A percentile compares a stretch with the other conserved stretches of the same genome.
Evolutionary conservation across 2,113 vertebrate species (phyloP).

Genomic region (Ahaetulla prasina): DNA sequence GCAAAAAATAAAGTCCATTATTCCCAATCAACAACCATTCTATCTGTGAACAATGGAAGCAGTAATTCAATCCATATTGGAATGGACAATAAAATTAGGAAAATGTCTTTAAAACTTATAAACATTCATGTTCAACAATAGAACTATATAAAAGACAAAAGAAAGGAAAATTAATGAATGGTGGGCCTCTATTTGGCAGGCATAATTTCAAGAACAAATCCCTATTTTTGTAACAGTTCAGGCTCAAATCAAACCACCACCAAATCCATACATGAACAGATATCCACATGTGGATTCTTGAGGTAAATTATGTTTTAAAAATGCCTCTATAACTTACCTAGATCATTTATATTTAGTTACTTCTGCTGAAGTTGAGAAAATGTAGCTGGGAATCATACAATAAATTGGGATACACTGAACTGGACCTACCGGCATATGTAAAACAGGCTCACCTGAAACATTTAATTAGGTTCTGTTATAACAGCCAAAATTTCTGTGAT

Average conservation of each 20-base stretch:
- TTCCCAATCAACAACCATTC: background rate
- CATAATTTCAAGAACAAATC: background rate
- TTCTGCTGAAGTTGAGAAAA: background rate
- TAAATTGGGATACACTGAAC: background rate
- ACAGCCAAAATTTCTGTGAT: background rate
- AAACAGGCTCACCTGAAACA: background rate
- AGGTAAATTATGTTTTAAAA: background rate
- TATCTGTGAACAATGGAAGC: no score
- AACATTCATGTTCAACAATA: background rate
- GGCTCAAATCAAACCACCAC: background rate
- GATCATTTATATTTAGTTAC: background rate
- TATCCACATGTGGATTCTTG: background rate
- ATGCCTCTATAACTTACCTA: background rate
- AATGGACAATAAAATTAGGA: background rate
- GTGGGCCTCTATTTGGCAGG: background rate
- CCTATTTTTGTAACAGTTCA: background rate
- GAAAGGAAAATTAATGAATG: background rate
- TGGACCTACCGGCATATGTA: background rate
- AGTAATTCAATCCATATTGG: background rate
- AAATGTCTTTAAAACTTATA: background rate
- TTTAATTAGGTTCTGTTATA: background rate
- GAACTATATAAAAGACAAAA: background rate
- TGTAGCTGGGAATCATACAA: background rate
- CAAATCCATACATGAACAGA: background rate
- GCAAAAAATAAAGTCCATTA: background rate